Evolutionary conservation across 2,797 vertebrate genomes (phyloP), one percentile per base, ranked within the genome.

Genomic region (Notolepis coatsorum): DNA sequence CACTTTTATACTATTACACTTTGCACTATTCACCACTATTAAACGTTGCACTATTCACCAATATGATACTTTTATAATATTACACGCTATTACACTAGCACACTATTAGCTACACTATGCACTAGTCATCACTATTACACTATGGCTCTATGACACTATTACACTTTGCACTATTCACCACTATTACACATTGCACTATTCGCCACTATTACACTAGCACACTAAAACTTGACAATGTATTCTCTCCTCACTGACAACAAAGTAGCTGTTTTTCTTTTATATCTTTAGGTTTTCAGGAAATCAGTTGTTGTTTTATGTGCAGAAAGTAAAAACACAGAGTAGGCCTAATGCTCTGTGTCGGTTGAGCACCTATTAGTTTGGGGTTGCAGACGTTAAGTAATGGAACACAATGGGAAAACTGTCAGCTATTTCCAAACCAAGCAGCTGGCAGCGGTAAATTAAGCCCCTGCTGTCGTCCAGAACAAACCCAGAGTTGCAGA

Each of bases 401-500:
- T 51, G 38, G 6, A 4, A 43, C 7, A 37, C 35, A 2, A 3
- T 5, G 20, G n/a, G 24, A 52, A 41, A 58, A 13, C 13, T 48
- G 12, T 61, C 15, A 50, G 46, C 10, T n/a, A 4, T 17, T 51
- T 20, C 12, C 48, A 28, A 33, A 31, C 66, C 10, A 3, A 12
- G 13, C 12, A n/a, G 30, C 45, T 35, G 28, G 23, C 56, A 47
- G 27, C 13, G 9, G n/a, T 21, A 21, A 47, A 42, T 56, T 13
- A 37, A 25, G 7, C 42, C 25, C 43, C 42, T 4, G 1, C 43
- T 33, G 12, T 41, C 10, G 8, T 12, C 8, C 23, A 25, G 53
- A 54, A 66, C 43, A 63, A 53, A 30, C 38, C 25, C 28, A 62
- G 45, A 65, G 39, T n/a, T 65, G 46, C 25, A 54, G 30, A 67